A percentile compares a stretch with the other conserved stretches of the same genome.
These are phyloP conservation scores for Glareola pratincola DNA, from an alignment of 2,113 vertebrate genomes.

Conservation along the genomic window DNA sequence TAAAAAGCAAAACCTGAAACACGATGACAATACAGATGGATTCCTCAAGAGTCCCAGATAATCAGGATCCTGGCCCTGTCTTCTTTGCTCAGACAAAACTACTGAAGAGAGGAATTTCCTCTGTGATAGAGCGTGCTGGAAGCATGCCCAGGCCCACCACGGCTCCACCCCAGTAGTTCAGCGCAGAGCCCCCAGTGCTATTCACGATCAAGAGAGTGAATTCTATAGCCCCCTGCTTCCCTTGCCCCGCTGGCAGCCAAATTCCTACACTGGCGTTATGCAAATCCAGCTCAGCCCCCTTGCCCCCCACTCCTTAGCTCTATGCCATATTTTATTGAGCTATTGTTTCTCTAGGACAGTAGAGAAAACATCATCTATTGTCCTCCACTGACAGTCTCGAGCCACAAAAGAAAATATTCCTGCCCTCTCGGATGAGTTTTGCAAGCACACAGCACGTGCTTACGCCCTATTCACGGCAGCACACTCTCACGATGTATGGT, in stretches of 20 bases:
- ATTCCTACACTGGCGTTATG: conserved; percentile 11
- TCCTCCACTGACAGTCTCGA: neutral
- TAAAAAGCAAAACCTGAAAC: neutral
- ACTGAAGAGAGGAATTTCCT: conserved; percentile 33
- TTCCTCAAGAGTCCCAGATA: neutral
- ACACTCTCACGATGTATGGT: fast-evolving
- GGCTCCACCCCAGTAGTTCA: conserved; percentile 44
- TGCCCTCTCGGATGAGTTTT: neutral
- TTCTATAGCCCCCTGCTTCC: conserved; percentile 42
- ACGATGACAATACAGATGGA: neutral
- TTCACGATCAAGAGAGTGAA: conserved; percentile 18
- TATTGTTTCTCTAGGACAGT: neutral
- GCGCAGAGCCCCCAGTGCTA: neutral
- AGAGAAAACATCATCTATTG: neutral
- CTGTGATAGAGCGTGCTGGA: neutral
- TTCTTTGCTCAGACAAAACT: neutral
- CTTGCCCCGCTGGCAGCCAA: neutral
- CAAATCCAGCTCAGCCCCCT: conserved; percentile 6
- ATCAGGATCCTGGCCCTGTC: neutral
- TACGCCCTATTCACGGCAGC: fast-evolving
- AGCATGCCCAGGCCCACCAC: conserved; percentile 35
- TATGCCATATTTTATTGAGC: neutral
- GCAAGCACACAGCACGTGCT: neutral
- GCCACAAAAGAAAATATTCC: neutral
- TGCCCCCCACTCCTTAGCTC: neutral